A percentile compares a stretch with the other conserved stretches of the same genome.
Conservation (phyloP, 2,888 invertebrate species). For the Acanthacorydalis orientalis region DNA sequence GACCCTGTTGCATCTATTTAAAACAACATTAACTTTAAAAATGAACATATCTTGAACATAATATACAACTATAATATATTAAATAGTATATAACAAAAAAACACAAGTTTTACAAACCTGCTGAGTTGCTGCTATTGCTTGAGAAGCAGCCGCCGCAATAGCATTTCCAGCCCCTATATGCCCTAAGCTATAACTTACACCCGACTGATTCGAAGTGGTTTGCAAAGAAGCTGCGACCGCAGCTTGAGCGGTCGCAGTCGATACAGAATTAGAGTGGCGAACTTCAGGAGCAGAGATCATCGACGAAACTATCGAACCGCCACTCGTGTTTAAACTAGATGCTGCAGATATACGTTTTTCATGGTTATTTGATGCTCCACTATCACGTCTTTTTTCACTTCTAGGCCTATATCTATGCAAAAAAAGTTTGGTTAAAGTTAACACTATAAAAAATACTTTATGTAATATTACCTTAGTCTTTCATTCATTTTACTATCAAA, state of each 20-base stretch:
- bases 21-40: conserved; percentile 11
- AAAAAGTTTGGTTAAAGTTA: conserved; percentile 6
- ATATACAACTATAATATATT: too few species aligned
- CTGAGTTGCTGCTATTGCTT: conserved; percentile 91
- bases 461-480: too few species aligned
- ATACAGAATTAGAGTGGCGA: conserved; percentile 13
- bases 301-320: neutral
- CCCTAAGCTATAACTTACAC: conserved; percentile 49
- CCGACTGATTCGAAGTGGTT: conserved; percentile 23
- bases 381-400: conserved; percentile 60
- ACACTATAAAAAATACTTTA: too few species aligned
- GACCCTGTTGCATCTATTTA: conserved; percentile 75
- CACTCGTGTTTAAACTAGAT: conserved; percentile 11
- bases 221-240: conserved; percentile 8
- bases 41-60: neutral
- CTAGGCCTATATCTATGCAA: conserved; percentile 40
- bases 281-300: neutral
- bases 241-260: conserved; percentile 10
- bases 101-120: conserved; percentile 32
- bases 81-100: too few species aligned
- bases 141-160: conserved; percentile 86
- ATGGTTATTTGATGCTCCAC: conserved; percentile 33
- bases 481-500: too few species aligned
- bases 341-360: conserved; percentile 30
- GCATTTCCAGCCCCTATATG: conserved; percentile 79